These are phyloP conservation scores for Acrobasis consociella DNA, from an alignment of 2,888 invertebrate species.

Conservation along the genomic window DNA sequence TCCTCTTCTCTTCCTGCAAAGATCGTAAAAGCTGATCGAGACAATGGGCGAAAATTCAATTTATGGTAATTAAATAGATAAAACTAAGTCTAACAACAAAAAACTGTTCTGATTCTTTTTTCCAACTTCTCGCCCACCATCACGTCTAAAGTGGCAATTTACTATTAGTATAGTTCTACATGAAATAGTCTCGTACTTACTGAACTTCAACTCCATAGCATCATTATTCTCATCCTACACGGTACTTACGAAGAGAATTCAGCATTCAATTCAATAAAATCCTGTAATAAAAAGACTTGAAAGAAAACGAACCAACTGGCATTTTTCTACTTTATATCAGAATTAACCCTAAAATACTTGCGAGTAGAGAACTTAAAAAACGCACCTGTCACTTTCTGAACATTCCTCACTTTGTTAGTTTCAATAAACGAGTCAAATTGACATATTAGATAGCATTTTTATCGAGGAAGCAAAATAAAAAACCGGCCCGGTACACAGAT, in stretches of 20 bases:
- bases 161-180: too few relatives aligned
- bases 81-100: too few relatives aligned
- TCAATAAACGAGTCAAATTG: conserved; percentile 8
- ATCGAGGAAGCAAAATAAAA: neutral
- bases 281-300: neutral
- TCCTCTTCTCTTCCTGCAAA: too few relatives aligned
- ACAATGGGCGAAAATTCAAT: too few relatives aligned
- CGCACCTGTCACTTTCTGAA: conserved; percentile 6
- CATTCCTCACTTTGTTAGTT: conserved; percentile 5
- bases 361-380: neutral
- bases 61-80: too few relatives aligned
- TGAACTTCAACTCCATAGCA: too few relatives aligned
- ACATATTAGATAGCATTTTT: conserved; percentile 10
- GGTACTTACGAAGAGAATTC: neutral
- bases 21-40: too few relatives aligned
- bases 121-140: too few relatives aligned
- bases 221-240: neutral
- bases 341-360: neutral
- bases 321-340: neutral
- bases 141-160: too few relatives aligned
- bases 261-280: neutral
- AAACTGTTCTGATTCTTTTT: too few relatives aligned
- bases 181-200: too few relatives aligned
- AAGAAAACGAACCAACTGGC: neutral
- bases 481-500: too few relatives aligned